phyloP scores from a whole-genome alignment of 2,113 vertebrate genomes.

The Echinops telfairi region DNA sequence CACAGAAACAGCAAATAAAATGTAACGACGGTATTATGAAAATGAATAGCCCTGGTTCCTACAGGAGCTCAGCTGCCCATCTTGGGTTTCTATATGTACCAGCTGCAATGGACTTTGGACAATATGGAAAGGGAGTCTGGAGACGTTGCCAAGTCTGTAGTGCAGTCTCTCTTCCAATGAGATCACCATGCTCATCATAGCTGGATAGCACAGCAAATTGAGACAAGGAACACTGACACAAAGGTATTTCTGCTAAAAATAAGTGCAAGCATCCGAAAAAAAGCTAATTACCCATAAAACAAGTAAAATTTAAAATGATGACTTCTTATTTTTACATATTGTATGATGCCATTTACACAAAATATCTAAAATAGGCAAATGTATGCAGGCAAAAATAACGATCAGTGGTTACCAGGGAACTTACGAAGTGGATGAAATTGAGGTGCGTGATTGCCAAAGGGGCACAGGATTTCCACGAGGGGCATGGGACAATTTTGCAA shows the following conservation, averaged over 20 bases:
- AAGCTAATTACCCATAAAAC: neutral
- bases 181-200: neutral
- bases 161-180: neutral
- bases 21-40: neutral
- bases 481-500: neutral
- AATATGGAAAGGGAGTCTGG: neutral
- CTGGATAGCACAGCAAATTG: neutral
- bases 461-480: neutral
- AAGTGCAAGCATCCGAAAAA: neutral
- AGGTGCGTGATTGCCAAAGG: neutral
- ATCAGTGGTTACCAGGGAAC: neutral
- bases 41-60: neutral
- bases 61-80: neutral
- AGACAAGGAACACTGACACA: neutral
- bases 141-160: neutral
- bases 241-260: neutral
- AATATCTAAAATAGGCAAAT: neutral
- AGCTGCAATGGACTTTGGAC: neutral
- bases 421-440: neutral
- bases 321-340: neutral
- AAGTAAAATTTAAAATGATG: conserved; percentile 18
- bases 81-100: neutral
- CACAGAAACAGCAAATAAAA: neutral
- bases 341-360: neutral
- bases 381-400: neutral